Base-by-base conservation (phyloP, 2,797 vertebrate species). In the Linurgus olivaceus region DNA sequence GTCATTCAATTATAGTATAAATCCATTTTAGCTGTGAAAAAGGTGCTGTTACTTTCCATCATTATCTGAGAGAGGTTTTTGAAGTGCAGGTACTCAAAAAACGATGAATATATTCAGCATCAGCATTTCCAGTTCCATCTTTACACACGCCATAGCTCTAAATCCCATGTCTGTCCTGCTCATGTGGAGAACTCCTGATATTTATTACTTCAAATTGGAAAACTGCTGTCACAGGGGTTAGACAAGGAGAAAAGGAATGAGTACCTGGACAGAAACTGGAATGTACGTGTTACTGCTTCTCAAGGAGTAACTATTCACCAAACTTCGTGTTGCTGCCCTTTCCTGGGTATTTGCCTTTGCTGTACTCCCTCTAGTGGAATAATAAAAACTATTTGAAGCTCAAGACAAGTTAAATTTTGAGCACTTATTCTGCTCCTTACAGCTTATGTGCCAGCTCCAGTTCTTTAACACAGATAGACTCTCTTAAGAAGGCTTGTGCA, bases 311-410 rank as follows among this genome's bases (percentile, higher is more conserved):
- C 25, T 57, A 3, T 45, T 87, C 45, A 81, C n/a, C 17, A 55
- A 37, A 19, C 67, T 57, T 71, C 0, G 0, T 9, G 10, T 31
- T 83, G 31, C 57, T 89, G 44, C 50, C 42, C 29, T 0, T 74
- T 89, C n/a, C 50, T 11, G 7, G 28, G 38, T 65, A 17, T 58
- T 62, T 92, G 33, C 28, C n/a, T 88, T 88, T 51, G 20, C 16
- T 57, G 2, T 48, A 17, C 76, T 81, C 85, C 85, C 78, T 93
- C 92, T 90, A 78, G 70, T 86, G 79, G 93, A 70, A 37, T 50
- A 37, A 66, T 57, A 40, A 63, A 50, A 52, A 7, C 6, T 11
- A 4, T 51, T 8, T 65, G 71, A 68, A 83, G 52, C 50, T 86
- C 40, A 38, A 63, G 62, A 31, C 33, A 35, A 50, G 25, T 67